phyloP scores from a whole-genome alignment of 2,113 vertebrate species.

The Melanerpes formicivorus region DNA sequence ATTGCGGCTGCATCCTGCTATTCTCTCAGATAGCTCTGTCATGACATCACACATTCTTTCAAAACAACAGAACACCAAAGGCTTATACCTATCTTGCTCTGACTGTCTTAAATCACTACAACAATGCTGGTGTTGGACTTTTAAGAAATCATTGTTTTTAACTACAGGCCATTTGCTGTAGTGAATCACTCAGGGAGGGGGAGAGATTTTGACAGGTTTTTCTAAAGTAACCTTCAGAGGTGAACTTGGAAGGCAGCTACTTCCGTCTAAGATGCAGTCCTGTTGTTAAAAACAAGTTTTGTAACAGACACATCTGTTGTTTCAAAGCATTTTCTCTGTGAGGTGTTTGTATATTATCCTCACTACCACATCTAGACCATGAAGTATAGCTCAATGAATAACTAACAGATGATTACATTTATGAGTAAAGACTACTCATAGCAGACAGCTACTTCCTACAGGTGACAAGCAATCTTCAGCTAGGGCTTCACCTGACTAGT shows the following conservation, averaged over 20 bases:
- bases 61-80: not conserved
- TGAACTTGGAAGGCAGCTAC: not conserved
- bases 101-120: not conserved
- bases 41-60: not conserved
- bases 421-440: slow-evolving; percentile 80
- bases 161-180: not conserved
- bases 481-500: slow-evolving; percentile 90
- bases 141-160: slow-evolving; percentile 27
- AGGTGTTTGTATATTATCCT: slow-evolving; percentile 67
- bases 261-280: not conserved
- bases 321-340: slow-evolving; percentile 60
- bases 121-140: not conserved
- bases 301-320: slow-evolving; percentile 4
- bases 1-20: not conserved
- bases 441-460: slow-evolving; percentile 90
- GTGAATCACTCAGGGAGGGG: not conserved
- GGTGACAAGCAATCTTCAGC: slow-evolving; percentile 86
- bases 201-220: slow-evolving; percentile 16
- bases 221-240: slow-evolving; percentile 34
- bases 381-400: slow-evolving; percentile 81
- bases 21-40: not conserved
- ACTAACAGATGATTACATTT: slow-evolving; percentile 85
- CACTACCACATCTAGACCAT: slow-evolving; percentile 60
- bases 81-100: not conserved
- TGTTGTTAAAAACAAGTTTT: not conserved